Conservation (phyloP, 2,113 vertebrate genomes). For the Hippoglossus stenolepis region DNA sequence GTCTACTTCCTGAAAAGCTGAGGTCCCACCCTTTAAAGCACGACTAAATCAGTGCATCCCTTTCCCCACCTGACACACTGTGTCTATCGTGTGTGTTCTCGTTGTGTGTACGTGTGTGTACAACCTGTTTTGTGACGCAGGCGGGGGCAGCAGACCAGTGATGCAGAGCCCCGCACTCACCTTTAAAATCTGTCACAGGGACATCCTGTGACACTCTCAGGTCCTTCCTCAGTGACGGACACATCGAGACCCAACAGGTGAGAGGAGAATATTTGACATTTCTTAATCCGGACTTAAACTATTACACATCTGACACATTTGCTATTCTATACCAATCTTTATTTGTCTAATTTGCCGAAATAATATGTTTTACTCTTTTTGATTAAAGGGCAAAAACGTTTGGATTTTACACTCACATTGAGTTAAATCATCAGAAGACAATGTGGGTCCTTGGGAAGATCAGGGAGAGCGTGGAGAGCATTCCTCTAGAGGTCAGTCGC, state of each 20-base stretch:
- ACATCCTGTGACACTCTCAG: constrained; percentile 6
- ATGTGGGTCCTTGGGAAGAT: constrained; percentile 78
- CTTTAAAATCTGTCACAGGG: constrained; percentile 55
- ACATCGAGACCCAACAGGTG: constrained; percentile 47
- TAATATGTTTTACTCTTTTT: constrained; percentile 4
- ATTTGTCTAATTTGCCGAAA: not conserved
- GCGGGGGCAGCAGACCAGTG: constrained; percentile 33
- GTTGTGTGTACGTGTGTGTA: constrained; percentile 18
- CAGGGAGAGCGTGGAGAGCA: constrained; percentile 66
- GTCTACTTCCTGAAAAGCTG: not conserved
- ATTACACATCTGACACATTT: not conserved
- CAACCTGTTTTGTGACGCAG: constrained; percentile 32
- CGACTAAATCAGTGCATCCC: constrained; percentile 5
- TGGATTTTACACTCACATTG: not conserved
- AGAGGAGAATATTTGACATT: constrained; percentile 23
- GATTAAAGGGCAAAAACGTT: constrained; percentile 2
- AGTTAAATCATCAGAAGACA: not conserved
- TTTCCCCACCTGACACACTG: constrained; percentile 13
- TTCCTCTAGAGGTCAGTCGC: constrained; percentile 61
- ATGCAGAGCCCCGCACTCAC: constrained; percentile 24
- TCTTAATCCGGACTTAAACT: not conserved
- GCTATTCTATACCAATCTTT: not conserved
- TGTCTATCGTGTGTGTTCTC: constrained; percentile 17
- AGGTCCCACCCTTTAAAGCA: not conserved
- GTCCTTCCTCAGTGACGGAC: constrained; percentile 1